Percentiles rank a stretch among this genome's conserved stretches.
These are phyloP conservation scores for Molorchus minor DNA, from an alignment of 2,888 invertebrate species.

Conservation along the genomic window DNA sequence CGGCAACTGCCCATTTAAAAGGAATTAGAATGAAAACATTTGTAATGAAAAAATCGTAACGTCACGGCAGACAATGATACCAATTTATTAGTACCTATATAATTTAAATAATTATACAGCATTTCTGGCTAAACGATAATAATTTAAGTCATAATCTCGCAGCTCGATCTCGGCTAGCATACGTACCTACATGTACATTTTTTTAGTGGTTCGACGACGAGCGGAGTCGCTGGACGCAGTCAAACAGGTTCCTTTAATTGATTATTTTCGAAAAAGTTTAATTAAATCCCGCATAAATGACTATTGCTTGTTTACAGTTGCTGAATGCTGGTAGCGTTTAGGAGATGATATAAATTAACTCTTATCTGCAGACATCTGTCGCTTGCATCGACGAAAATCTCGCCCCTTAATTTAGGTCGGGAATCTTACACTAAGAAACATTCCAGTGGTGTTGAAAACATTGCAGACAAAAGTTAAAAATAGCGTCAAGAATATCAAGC, in stretches of 20 bases:
- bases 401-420: constrained; percentile 8
- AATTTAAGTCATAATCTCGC: constrained; percentile 38
- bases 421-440: background rate
- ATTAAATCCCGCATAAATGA: constrained; percentile 45
- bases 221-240: constrained; percentile 16
- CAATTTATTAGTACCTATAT: constrained; percentile 36
- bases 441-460: no score
- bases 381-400: constrained; percentile 6
- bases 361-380: constrained; percentile 25
- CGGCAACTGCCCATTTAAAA: constrained; percentile 1
- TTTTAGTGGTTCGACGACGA: constrained; percentile 19
- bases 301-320: constrained; percentile 45
- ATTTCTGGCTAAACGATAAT: constrained; percentile 38
- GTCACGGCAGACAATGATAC: constrained; percentile 27
- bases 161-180: constrained; percentile 10
- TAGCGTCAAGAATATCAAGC: background rate
- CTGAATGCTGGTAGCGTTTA: constrained; percentile 47
- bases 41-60: constrained; percentile 6
- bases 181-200: background rate
- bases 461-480: background rate
- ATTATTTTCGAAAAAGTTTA: constrained; percentile 48
- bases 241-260: constrained; percentile 48
- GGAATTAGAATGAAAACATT: constrained; percentile 4
- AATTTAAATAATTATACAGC: constrained; percentile 42
- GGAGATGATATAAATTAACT: constrained; percentile 45